Base-by-base conservation (phyloP, 1,140 invertebrate genomes). In the Pantala flavescens region DNA sequence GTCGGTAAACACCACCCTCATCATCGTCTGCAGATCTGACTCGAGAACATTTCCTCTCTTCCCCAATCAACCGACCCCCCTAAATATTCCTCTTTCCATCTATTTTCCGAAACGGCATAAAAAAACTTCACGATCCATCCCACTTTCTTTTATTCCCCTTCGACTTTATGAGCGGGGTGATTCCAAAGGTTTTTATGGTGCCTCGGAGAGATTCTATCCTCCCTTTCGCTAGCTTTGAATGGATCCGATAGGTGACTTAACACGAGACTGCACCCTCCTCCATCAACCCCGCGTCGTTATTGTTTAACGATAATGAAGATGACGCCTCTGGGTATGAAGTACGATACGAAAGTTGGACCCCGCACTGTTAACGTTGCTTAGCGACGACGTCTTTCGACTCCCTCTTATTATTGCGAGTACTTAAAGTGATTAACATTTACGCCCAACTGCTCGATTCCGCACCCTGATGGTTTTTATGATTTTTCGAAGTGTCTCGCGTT, bases 221-320 rank as follows among this genome's bases (percentile, higher is more conserved):
- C n/a, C 49, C 49, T 14, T 19, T 14, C 43, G 43, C 49, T 19
- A 21, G 49, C 16, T 16, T 63, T 21, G 5, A 63, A 63, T 63
- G 49, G 49, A 19, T 14, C n/a, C 49, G 49, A 63, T 63, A 63
- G 49, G 49, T 63, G 49, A 7, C 49, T 19, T 63, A 21, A 63
- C 49, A 14, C 1, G 49, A 21, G 49, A 21, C 12, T 63, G 3
- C n/a, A 3, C 49, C 49, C 49, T 63, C 12, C 49, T 3, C 12
- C 49, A 63, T 5, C 49, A 1, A 3, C 12, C 16, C 49, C 49
- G 5, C 2, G 16, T 21, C n/a, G 14, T 21, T 16, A 21, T 63
- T 63, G 49, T 63, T 63, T 63, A 63, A 63, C 49, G 49, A 63
- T 63, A 63, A 63, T 63, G 49, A 63, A 63, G 49, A 21, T 63